phyloP scores from a whole-genome alignment of 2,113 vertebrate genomes.

The Heptranchias perlo region DNA sequence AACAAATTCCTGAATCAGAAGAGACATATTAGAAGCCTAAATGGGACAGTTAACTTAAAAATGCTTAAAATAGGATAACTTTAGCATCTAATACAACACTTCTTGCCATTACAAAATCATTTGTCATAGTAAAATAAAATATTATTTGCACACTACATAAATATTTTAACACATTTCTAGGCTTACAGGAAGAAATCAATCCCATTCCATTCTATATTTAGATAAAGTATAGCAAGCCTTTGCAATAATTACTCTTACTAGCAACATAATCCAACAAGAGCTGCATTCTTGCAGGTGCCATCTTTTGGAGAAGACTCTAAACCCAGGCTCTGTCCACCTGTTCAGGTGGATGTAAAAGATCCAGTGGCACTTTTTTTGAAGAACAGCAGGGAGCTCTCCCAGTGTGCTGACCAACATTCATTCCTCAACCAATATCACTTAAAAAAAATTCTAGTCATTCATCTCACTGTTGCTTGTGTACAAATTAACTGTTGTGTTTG shows the following conservation, averaged over 20 bases:
- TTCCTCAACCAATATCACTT: background rate
- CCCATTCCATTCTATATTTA: too few relatives aligned
- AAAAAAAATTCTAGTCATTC: background rate
- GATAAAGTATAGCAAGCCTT: too few relatives aligned
- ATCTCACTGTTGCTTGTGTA: background rate
- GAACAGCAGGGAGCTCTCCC: background rate
- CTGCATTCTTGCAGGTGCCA: background rate
- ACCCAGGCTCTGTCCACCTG: too few relatives aligned
- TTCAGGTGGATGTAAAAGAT: background rate
- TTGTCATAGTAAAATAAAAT: background rate
- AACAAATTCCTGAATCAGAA: conserved; percentile 81
- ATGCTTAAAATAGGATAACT: background rate
- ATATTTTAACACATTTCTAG: background rate
- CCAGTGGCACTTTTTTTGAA: background rate
- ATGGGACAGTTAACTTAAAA: background rate
- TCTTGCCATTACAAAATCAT: background rate
- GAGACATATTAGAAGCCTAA: background rate
- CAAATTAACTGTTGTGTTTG: background rate
- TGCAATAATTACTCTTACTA: background rate
- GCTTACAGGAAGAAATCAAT: background rate
- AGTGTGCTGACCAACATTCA: background rate
- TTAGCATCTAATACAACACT: too few relatives aligned
- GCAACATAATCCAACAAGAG: background rate
- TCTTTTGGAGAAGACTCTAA: background rate
- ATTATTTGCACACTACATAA: too few relatives aligned